Conservation (phyloP, 1,140 invertebrate genomes). For the Drosophila trapezifrons region DNA sequence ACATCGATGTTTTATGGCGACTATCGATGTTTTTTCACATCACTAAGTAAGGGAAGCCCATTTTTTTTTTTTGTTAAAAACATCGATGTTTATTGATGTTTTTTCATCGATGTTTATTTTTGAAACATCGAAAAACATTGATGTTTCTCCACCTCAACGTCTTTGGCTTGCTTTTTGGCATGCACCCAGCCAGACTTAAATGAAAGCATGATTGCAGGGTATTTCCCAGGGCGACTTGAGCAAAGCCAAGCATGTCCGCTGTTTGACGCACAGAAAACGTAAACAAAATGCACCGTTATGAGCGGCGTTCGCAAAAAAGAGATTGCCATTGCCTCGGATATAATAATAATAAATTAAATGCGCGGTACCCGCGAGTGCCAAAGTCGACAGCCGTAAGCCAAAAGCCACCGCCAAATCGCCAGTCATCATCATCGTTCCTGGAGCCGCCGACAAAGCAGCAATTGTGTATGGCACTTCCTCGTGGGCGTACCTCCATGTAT, state of each 20-base stretch:
- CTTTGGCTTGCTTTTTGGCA: too few species aligned
- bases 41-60: too few species aligned
- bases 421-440: slow-evolving; percentile 56
- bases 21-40: too few species aligned
- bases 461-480: slow-evolving; percentile 44
- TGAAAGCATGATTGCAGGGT: slow-evolving; percentile 7
- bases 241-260: background rate
- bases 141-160: too few species aligned
- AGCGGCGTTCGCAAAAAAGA: slow-evolving; percentile 7
- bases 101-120: too few species aligned
- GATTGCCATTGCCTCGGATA: slow-evolving; percentile 40
- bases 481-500: slow-evolving; percentile 9
- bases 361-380: slow-evolving; percentile 41
- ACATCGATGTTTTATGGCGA: too few species aligned
- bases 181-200: too few species aligned
- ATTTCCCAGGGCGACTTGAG: slow-evolving; percentile 1
- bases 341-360: slow-evolving; percentile 56
- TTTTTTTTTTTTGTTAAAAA: too few species aligned
- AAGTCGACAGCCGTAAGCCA: slow-evolving; percentile 1
- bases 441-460: slow-evolving; percentile 55
- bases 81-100: too few species aligned
- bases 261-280: slow-evolving; percentile 51
- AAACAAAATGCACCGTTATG: slow-evolving; percentile 57
- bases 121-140: too few species aligned
- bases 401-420: slow-evolving; percentile 21